phyloP scores from a whole-genome alignment of 2,113 vertebrate species.

The Burhinus bistriatus region DNA sequence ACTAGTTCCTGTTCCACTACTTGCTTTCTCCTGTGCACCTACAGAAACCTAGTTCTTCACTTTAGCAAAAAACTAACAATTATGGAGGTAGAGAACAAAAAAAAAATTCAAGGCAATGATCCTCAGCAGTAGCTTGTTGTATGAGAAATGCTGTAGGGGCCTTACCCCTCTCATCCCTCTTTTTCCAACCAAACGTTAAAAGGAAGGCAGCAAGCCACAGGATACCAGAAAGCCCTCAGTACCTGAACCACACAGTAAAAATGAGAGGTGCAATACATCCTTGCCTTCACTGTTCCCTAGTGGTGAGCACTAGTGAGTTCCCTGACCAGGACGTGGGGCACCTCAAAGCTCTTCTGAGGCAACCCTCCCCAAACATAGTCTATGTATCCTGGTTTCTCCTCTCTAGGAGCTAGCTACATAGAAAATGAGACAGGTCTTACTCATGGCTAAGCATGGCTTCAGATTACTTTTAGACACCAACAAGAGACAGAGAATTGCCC shows the following conservation, averaged over 20 bases:
- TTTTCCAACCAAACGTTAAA: background rate
- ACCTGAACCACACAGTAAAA: background rate
- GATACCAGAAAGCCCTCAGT: background rate
- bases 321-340: fast-evolving
- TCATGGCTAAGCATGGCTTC: background rate
- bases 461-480: background rate
- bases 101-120: background rate
- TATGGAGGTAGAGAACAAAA: background rate
- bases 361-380: background rate
- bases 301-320: background rate
- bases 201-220: background rate
- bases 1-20: background rate
- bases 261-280: fast-evolving
- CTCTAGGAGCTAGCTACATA: background rate
- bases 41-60: background rate
- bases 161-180: background rate
- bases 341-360: background rate
- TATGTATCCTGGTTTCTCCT: background rate
- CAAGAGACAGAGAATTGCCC: background rate
- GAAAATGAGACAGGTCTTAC: background rate
- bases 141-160: background rate
- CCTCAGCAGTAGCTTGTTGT: background rate
- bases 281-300: background rate
- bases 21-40: background rate
- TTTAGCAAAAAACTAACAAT: background rate